A percentile compares a stretch with the other conserved stretches of the same genome.
Evolutionary conservation across 2,888 invertebrate genomes (phyloP).

Genomic region (Rhodophaea formosa): DNA sequence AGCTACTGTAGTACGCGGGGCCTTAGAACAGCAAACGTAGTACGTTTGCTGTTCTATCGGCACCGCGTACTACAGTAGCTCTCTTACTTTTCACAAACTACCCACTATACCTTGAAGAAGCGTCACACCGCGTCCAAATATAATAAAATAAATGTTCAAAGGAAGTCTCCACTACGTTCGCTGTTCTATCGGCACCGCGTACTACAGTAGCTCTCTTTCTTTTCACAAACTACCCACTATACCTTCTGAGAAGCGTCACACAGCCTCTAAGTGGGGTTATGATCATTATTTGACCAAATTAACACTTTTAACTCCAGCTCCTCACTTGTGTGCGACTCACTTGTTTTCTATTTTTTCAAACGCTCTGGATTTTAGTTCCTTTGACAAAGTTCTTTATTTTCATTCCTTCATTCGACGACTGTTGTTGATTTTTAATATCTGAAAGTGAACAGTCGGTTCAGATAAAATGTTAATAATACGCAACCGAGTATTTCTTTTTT

Average conservation of each 20-base stretch:
- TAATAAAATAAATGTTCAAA: no score
- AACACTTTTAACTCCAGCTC: slow-evolving; percentile 60
- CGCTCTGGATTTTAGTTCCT: slow-evolving; percentile 10
- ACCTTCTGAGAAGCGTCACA: slow-evolving; percentile 70
- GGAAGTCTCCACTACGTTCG: slow-evolving; percentile 31
- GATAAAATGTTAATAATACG: no score
- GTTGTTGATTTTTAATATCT: neutral
- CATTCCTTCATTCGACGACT: neutral
- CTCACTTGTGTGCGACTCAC: slow-evolving; percentile 27
- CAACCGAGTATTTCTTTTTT: no score
- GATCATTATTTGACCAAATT: slow-evolving; percentile 76
- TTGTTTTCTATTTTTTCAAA: slow-evolving; percentile 38
- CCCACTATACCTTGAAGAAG: no score
- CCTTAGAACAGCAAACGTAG: no score
- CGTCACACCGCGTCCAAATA: no score
- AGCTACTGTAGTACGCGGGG: no score
- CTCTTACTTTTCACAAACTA: no score
- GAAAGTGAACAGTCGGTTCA: no score
- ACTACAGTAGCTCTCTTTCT: slow-evolving; percentile 70
- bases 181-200: slow-evolving; percentile 47
- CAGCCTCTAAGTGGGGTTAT: slow-evolving; percentile 68
- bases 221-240: slow-evolving; percentile 59
- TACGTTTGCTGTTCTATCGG: slow-evolving; percentile 25
- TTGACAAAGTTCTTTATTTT: slow-evolving; percentile 12
- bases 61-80: no score